Evolutionary conservation across 2,888 invertebrate species (phyloP), one percentile per base, ranked within the genome.

Genomic region (Flexamia atlantica): DNA sequence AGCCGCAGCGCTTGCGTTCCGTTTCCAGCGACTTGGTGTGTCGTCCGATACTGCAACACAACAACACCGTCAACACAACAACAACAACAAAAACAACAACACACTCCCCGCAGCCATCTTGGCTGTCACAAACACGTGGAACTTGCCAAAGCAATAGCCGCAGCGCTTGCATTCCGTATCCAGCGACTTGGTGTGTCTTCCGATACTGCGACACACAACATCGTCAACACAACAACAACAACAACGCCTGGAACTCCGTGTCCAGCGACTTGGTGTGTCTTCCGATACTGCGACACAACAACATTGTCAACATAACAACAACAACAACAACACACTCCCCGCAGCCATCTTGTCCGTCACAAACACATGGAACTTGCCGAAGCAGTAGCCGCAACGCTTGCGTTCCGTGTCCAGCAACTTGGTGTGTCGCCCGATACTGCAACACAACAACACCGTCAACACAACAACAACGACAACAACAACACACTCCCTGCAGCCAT

Each of bases 191-290:
- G 96, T 95, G 89, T 96, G 96, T 64, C 97, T 92, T 84, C 95
- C 94, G 89, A 96, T 92, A 88, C 96, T 96, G 90, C 25, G 92
- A 90, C 57, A 40, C n/a, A n/a, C n/a, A n/a, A n/a, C n/a, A n/a
- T n/a, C n/a, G n/a, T n/a, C n/a, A 85, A 87, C 84, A 86, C 81
- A 72, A n/a, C n/a, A n/a, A n/a, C n/a, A n/a, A n/a, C n/a, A n/a
- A n/a, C n/a, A 94, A 90, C 1, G 96, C 88, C 87, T 95, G 94
- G 89, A 96, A 96, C 74, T 93, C 93, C 0, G 93, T 90, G 89
- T 96, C 94, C 86, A 97, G 91, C 0, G 96, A 96, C 90, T 96
- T 96, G 0, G 96, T 95, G 89, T 96, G 96, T 64, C 97, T 92
- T 84, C 95, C 94, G 89, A 96, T 92, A 88, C 96, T 96, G 90